Evolutionary conservation across 2,797 vertebrate genomes (phyloP), one percentile per base, ranked within the genome.

Genomic region (Peromyscus eremicus): DNA sequence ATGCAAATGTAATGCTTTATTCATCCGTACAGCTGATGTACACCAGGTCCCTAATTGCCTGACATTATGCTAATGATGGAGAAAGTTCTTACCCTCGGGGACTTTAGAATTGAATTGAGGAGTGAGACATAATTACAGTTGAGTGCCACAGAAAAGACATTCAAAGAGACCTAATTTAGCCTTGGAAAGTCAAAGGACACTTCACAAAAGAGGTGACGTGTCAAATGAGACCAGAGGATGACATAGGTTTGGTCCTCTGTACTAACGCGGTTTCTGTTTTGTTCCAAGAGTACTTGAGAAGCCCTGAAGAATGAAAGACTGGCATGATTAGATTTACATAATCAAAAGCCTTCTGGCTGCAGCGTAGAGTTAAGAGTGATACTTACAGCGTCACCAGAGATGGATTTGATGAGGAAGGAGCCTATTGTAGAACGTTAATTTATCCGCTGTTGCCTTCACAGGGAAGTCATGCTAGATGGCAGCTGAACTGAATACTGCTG

Each of bases 231-330:
- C 37, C 43, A 92, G 62, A 94, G 57, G 25, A 49, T 77, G 73
- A 95, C 66, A 82, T 11, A 79, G 43, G 85, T 83, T 92, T 89
- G 64, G 57, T 90, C 76, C 32, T 82, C 0, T 92, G 4, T 57
- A 21, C n/a, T 75, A 49, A 68, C 92, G 40, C n/a, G 62, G 84
- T 85, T 91, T 96, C 57, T 93, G 0, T 77, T 93, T 90, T 88
- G 89, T 93, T 92, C 64, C 79, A 4, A 62, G 46, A 94, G 60
- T 77, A 77, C 89, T 97, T 88, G 64, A 97, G 83, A 96, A 94
- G 43, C 17, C 19, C 16, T n/a, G 40, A 32, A 52, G 6, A 4
- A 12, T 94, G 91, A 70, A 87, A 95, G 43, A 94, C 60, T 27
- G 34, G 19, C 55, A 34, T 64, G 75, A 68, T 95, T 95, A 66